These are phyloP conservation scores for Dascyllus trimaculatus DNA, from an alignment of 2,113 vertebrate genomes.

Conservation along the genomic window DNA sequence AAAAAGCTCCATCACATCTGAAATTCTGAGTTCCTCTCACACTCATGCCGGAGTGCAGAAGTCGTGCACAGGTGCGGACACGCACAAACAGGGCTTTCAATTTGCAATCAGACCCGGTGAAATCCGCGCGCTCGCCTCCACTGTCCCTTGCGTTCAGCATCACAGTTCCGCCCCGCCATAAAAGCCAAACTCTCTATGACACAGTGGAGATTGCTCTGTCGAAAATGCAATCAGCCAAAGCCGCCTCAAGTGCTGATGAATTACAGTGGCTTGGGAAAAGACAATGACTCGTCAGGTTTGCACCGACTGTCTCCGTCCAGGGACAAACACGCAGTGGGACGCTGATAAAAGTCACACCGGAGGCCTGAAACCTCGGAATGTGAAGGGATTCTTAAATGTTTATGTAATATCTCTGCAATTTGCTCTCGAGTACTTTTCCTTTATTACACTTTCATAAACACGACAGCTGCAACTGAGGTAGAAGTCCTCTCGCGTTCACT, in stretches of 20 bases:
- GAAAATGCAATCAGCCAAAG: conserved; percentile 81
- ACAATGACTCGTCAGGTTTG: conserved; percentile 77
- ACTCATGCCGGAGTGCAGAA: conserved; percentile 37
- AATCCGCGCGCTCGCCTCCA: conserved; percentile 46
- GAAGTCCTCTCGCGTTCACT: not conserved
- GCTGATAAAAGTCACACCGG: conserved; percentile 13
- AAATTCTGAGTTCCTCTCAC: conserved; percentile 32
- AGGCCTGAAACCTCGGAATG: not conserved
- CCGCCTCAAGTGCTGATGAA: conserved; percentile 77
- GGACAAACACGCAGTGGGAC: conserved; percentile 6
- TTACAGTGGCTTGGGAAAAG: conserved; percentile 74
- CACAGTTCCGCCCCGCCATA: conserved; percentile 52
- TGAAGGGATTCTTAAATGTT: not conserved
- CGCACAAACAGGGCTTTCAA: conserved; percentile 60
- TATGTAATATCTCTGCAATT: not conserved
- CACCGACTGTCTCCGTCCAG: conserved; percentile 36
- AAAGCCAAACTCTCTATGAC: conserved; percentile 76
- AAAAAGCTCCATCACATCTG: conserved; percentile 63
- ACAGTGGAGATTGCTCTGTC: conserved; percentile 78
- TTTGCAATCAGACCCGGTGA: conserved; percentile 65
- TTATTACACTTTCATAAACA: not conserved
- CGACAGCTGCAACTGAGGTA: not conserved
- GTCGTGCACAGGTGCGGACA: conserved; percentile 29
- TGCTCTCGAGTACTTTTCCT: not conserved
- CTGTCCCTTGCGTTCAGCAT: conserved; percentile 66